Percentiles rank a stretch among this genome's conserved stretches.
These are phyloP conservation scores for Edolisoma coerulescens DNA, from an alignment of 2,113 vertebrate species.

Conservation along the genomic window DNA sequence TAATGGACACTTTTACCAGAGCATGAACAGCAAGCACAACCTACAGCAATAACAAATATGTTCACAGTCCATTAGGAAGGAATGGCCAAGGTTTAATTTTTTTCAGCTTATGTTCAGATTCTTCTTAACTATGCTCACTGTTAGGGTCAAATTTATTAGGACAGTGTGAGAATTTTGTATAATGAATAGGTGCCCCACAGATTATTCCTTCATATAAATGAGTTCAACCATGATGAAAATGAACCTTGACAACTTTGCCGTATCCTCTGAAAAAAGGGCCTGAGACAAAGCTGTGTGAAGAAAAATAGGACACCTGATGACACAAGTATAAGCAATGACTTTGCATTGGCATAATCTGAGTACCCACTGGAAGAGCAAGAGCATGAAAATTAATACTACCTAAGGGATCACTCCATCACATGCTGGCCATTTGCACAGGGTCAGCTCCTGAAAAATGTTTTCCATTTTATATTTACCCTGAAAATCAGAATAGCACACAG, in stretches of 20 bases:
- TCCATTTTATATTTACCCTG: background rate
- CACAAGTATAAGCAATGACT: background rate
- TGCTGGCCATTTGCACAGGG: background rate
- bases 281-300: background rate
- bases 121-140: background rate
- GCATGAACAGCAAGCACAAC: background rate
- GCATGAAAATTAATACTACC: background rate
- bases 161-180: background rate
- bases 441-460: background rate
- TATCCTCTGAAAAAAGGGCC: background rate
- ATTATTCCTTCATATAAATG: background rate
- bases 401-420: background rate
- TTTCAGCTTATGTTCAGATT: background rate
- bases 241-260: background rate
- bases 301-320: background rate
- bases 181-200: background rate
- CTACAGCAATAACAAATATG: background rate
- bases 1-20: background rate
- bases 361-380: background rate
- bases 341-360: background rate
- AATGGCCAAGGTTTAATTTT: background rate
- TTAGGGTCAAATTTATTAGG: background rate
- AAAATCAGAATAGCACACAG: background rate
- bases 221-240: slow-evolving; percentile 29
- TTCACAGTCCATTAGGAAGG: background rate